These are phyloP conservation scores for Zoroaster sp. DNA, from an alignment of 53 echinoderm and acorn worm genomes.

Conservation along the genomic window DNA sequence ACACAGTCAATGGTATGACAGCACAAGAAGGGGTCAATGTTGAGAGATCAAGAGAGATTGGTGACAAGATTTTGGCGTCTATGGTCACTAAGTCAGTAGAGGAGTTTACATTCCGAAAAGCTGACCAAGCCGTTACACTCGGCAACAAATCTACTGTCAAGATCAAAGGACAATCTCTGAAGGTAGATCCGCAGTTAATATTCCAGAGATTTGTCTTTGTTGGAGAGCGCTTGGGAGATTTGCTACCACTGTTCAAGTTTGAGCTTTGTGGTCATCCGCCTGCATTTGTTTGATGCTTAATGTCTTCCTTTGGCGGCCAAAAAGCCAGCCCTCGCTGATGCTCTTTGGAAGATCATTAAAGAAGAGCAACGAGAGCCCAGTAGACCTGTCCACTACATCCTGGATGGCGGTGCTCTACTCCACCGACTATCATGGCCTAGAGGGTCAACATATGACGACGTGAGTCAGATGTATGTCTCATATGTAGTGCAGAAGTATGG, in stretches of 20 bases:
- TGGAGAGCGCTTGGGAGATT: too few species aligned
- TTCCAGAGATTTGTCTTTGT: too few species aligned
- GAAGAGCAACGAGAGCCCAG: neutral
- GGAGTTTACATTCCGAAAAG: slow-evolving; percentile 7
- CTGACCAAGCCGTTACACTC: slow-evolving; percentile 60
- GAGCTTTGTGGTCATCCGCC: slow-evolving; percentile 71
- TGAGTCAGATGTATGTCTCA: slow-evolving; percentile 58
- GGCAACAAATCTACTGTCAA: slow-evolving; percentile 21
- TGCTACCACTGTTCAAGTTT: slow-evolving; percentile 65
- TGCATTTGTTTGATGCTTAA: slow-evolving; percentile 26
- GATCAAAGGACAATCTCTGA: slow-evolving; percentile 16
- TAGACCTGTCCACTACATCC: slow-evolving; percentile 43
- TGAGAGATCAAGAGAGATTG: slow-evolving; percentile 27
- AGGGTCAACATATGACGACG: slow-evolving; percentile 63
- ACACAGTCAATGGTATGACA: slow-evolving; percentile 26
- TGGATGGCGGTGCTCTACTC: slow-evolving; percentile 75
- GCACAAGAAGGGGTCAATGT: slow-evolving; percentile 36
- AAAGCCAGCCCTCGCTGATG: slow-evolving; percentile 64
- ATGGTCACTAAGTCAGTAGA: neutral
- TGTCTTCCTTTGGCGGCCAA: slow-evolving; percentile 39
- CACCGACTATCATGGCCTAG: slow-evolving; percentile 65
- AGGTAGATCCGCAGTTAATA: slow-evolving; percentile 73
- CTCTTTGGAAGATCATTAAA: slow-evolving; percentile 56
- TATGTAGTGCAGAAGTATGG: slow-evolving; percentile 46
- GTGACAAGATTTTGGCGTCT: slow-evolving; percentile 20